Evolutionary conservation across 2,113 vertebrate genomes (phyloP).

Genomic region (Passer montanus): DNA sequence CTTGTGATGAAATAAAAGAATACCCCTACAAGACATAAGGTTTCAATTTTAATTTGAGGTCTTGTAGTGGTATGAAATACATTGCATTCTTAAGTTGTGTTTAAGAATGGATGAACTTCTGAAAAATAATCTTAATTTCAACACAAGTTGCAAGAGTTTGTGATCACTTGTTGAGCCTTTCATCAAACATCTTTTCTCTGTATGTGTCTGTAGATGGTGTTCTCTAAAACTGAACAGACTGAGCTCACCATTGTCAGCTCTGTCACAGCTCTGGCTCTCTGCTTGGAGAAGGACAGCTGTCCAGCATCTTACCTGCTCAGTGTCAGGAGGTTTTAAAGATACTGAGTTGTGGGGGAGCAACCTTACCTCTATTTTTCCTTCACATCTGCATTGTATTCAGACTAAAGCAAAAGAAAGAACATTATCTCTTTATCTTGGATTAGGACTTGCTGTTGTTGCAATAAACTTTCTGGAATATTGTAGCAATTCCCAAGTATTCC

Average conservation of each 20-base stretch:
- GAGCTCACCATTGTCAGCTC: neutral
- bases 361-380: neutral
- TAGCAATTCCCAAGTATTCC: neutral
- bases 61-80: neutral
- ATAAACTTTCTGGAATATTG: neutral
- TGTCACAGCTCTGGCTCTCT: neutral
- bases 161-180: neutral
- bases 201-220: neutral
- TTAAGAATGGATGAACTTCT: neutral
- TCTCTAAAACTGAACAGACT: neutral
- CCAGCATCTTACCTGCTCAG: neutral
- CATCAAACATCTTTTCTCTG: neutral
- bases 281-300: neutral
- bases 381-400: neutral
- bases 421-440: neutral
- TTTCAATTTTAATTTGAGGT: conserved; percentile 9
- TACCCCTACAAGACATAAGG: neutral
- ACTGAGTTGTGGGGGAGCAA: neutral
- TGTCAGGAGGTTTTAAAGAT: neutral
- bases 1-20: conserved; percentile 7
- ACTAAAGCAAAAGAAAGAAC: neutral
- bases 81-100: neutral
- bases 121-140: neutral
- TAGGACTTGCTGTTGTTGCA: neutral
- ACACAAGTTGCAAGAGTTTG: neutral